Base-by-base conservation (phyloP, 2,113 vertebrate genomes). In the Lota lota region DNA sequence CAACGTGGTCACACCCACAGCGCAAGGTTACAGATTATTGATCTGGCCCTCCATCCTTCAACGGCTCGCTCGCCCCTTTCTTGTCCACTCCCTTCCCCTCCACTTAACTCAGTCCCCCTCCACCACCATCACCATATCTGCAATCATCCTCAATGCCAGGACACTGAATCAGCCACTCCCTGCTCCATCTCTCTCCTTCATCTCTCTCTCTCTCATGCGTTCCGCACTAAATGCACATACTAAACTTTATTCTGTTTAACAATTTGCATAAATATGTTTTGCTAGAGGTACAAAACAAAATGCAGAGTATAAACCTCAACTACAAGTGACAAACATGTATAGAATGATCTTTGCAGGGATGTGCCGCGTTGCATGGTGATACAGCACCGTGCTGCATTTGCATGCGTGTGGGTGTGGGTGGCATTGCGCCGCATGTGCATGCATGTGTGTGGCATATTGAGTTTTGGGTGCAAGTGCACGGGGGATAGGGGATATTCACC, bases 401-500 rank as follows among this genome's bases (percentile, higher is more conserved):
- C 12, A 14, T 47, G 40, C 12, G 7, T 47, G 40, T 47, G 40
- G 3, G 28, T 33, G 28, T 33, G 28, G 8, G 40, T 47, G 40
- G 40, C 40, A 14, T 47, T 69, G 67, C 14, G 56, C 40, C 5
- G 33, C 24, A 70, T 20, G 57, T 47, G 19, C 28, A 24, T 65
- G 56, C 19, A 15, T 4, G 64, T 78, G 68, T 74, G 82, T 79
- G 67, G 74, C 59, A 74, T 78, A 79, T 86, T 73, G 61, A 67
- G 80, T 81, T 87, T 72, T 79, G 77, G 77, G 79, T 78, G 77
- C 24, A 72, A 76, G 77, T 82, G 81, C 72, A 79, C 69, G 67
- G 75, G 75, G 75, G 81, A 75, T 75, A 78, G 40, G 82, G 79
- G 77, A 79, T 82, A 87, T 85, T 88, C 82, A 81, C 87, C 76